phyloP scores from a whole-genome alignment of 2,113 vertebrate species.

The Candoia aspera region DNA sequence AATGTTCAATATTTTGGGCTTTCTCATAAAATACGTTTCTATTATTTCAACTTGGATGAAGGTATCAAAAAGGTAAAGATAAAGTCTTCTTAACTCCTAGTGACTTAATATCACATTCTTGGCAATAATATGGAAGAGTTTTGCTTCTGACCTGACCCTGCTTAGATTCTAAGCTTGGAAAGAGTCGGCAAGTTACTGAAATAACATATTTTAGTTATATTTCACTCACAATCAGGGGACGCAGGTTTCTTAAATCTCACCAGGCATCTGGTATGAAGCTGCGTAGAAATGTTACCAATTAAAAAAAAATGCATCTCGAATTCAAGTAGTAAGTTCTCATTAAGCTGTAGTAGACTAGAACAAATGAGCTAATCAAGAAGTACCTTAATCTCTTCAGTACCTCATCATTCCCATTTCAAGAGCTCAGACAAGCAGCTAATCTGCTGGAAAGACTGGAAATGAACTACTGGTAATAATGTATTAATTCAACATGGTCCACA shows the following conservation, averaged over 20 bases:
- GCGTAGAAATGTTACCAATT: not conserved
- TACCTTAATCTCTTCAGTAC: conserved; percentile 25
- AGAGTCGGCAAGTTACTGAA: not conserved
- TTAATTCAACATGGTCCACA: conserved; percentile 40
- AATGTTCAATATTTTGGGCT: not conserved
- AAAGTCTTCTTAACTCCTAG: not conserved
- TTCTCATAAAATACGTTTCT: not conserved
- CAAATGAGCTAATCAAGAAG: conserved; percentile 29
- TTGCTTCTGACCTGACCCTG: not conserved
- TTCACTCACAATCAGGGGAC: not conserved
- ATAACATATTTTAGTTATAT: not conserved
- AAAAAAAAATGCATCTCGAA: not conserved
- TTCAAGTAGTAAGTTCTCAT: conserved; percentile 29
- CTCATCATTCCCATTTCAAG: conserved; percentile 36
- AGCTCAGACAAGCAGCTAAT: conserved; percentile 54
- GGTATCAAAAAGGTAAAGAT: not conserved
- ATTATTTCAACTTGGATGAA: not conserved
- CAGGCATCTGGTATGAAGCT: not conserved
- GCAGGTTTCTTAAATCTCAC: not conserved
- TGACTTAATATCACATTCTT: not conserved
- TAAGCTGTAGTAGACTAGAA: conserved; percentile 6
- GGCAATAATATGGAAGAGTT: not conserved
- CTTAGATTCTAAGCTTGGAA: not conserved
- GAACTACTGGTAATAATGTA: not conserved
- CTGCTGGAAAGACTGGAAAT: conserved; percentile 42